These are phyloP conservation scores for Discoglossus pictus DNA, from an alignment of 2,797 vertebrate species.

Conservation along the genomic window DNA sequence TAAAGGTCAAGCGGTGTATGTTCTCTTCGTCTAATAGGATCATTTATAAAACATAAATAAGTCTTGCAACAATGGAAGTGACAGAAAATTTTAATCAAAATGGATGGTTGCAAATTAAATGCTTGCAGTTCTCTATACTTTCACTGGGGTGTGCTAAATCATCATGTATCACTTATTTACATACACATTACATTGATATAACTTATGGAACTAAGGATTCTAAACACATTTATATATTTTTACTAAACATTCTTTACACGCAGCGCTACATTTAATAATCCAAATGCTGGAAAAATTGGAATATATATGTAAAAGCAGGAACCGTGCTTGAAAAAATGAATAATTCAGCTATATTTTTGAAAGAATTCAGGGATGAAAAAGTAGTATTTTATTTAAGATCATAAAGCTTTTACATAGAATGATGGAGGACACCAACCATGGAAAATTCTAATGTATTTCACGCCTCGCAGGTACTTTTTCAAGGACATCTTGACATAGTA, in stretches of 20 bases:
- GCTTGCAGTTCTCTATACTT: conserved; percentile 54
- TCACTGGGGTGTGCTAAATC: conserved; percentile 65
- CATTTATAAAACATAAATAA: neutral
- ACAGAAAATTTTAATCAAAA: neutral
- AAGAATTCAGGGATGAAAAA: neutral
- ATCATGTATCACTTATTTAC: conserved; percentile 53
- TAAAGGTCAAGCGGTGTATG: neutral
- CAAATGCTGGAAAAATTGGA: neutral
- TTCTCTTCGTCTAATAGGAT: neutral
- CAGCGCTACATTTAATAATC: neutral
- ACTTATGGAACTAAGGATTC: conserved; percentile 5
- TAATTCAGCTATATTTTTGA: no score
- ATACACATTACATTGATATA: neutral
- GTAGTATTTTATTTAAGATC: neutral
- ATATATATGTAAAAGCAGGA: no score
- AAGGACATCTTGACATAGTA: no score
- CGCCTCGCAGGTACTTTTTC: neutral
- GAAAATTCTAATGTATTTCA: conserved; percentile 7
- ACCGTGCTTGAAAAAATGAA: no score
- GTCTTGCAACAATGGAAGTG: no score
- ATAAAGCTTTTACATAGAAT: conserved; percentile 20
- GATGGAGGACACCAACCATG: conserved; percentile 12
- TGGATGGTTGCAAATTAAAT: neutral
- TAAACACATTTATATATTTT: conserved; percentile 15
- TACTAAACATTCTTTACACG: neutral